Evolutionary conservation across 2,888 invertebrate species (phyloP).

Genomic region (Cerastis leucographa): DNA sequence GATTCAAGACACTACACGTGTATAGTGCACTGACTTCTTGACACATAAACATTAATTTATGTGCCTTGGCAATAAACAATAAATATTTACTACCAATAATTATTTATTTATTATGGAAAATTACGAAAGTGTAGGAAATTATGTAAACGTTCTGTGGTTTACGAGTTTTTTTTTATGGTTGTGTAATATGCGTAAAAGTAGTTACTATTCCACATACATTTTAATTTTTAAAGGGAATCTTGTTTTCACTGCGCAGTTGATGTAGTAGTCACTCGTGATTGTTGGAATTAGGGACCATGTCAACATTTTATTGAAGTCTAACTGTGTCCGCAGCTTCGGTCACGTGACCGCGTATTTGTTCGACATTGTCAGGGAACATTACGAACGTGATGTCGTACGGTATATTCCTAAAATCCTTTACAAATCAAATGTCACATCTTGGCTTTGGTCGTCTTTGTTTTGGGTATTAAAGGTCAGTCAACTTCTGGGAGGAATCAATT

Average conservation of each 20-base stretch:
- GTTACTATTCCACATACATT: neutral
- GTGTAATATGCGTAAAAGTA: slow-evolving; percentile 1
- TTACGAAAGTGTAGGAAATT: slow-evolving; percentile 31
- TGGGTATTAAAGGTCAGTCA: no score
- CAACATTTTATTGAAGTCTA: no score
- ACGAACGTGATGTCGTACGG: no score
- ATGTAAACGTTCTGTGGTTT: slow-evolving; percentile 27
- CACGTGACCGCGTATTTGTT: no score
- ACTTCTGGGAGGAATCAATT: no score
- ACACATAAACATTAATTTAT: slow-evolving; percentile 4
- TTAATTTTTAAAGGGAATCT: neutral
- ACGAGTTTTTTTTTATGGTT: slow-evolving; percentile 15
- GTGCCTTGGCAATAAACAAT: neutral
- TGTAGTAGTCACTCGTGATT: neutral
- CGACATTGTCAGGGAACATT: no score
- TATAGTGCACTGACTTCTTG: slow-evolving; percentile 20
- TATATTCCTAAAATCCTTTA: no score
- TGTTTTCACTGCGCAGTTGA: neutral
- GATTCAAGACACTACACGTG: slow-evolving; percentile 5
- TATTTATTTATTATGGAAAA: slow-evolving; percentile 35
- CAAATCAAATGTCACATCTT: no score
- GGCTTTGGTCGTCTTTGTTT: no score
- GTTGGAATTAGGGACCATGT: neutral
- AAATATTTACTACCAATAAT: slow-evolving; percentile 32
- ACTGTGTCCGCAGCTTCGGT: no score